Base-by-base conservation (phyloP, 2,888 invertebrate species). In the Steinernema scapterisci region DNA sequence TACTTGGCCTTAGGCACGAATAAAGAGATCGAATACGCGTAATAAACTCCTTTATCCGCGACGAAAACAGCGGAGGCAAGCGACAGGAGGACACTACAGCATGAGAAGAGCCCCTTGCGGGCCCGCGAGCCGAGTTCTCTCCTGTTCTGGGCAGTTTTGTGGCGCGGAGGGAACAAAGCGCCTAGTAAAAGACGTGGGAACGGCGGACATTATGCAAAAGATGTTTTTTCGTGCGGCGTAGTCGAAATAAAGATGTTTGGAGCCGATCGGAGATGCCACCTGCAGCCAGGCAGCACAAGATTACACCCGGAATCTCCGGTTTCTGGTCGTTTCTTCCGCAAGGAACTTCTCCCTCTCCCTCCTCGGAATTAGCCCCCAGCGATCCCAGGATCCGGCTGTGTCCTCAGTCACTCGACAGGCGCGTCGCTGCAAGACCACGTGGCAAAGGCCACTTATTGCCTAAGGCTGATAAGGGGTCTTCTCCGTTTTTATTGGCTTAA, bases 401-500 rank as follows among this genome's bases (percentile, higher is more conserved):
- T 16, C 48, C 48, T 48, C n/a, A 48, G 48, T 48, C 48, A 16
- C 19, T 48, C 13, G 48, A 48, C 48, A 48, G 19, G 48, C 19
- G 19, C 16, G 19, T 48, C 48, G 48, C 48, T 48, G 48, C 19
- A 16, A 16, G 48, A 48, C 48, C 48, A 3, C 48, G 16, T 7
- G 19, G 48, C 16, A 48, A 19, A 54, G 54, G 25, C 48, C 13
- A 23, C 25, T 25, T 21, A 25, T 25, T 19, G 23, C 6, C 51
- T 19, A 13, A 63, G 27, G 48, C n/a, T 63, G 63, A 63, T 63
- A 63, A 63, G 27, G 63, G 38, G 38, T 38, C 38, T 3, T 38
- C 38, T 38, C 31, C 31, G 54, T 54, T 25, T 16, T 63, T 63
- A 63, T 63, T 63, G 63, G 63, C 63, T 63, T 63, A 63, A 63